Evolutionary conservation across 2,113 vertebrate species (phyloP).

Genomic region (Megaceryle torquata): DNA sequence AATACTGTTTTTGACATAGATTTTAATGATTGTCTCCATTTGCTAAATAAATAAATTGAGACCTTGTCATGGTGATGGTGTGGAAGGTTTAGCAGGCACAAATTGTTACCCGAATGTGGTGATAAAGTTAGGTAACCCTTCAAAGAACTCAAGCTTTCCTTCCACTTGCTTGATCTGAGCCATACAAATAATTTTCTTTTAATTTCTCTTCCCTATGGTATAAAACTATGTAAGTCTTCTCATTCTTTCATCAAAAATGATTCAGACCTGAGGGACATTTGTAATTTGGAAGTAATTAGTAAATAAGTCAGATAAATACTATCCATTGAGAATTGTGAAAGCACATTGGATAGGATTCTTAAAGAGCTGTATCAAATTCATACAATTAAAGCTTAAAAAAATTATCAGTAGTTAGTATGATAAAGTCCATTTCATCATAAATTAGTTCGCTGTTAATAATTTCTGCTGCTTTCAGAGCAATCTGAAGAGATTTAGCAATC

Average conservation of each 20-base stretch:
- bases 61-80: neutral
- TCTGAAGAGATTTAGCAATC: constrained; percentile 18
- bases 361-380: constrained; percentile 43
- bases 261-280: constrained; percentile 42
- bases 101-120: neutral
- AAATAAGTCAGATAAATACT: constrained; percentile 54
- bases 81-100: neutral
- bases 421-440: constrained; percentile 6
- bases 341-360: neutral
- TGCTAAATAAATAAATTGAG: neutral
- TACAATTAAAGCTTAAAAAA: constrained; percentile 55
- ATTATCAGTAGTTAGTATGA: constrained; percentile 26
- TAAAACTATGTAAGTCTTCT: neutral
- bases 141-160: neutral
- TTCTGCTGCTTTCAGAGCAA: neutral
- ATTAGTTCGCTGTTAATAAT: neutral
- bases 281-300: constrained; percentile 63
- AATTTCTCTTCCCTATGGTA: neutral
- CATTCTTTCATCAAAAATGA: constrained; percentile 29
- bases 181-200: neutral
- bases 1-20: constrained; percentile 7
- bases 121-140: neutral
- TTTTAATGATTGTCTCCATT: neutral
- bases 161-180: neutral
- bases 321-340: constrained; percentile 45